phyloP scores from a whole-genome alignment of 2,113 vertebrate species.

The Bagarius yarrelli region DNA sequence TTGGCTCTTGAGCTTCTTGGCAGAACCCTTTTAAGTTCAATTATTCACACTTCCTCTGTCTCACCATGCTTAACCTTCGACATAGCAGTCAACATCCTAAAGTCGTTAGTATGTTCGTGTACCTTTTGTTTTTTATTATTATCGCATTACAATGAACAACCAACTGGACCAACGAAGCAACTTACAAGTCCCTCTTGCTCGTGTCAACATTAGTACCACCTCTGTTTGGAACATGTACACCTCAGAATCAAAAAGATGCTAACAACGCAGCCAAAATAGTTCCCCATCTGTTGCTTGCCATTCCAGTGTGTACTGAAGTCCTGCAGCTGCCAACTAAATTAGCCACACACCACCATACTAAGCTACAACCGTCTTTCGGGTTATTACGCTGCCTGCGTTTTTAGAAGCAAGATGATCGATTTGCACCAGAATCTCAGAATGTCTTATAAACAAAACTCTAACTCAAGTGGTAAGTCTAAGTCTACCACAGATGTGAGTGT shows the following conservation, averaged over 20 bases:
- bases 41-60: slow-evolving; percentile 42
- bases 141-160: not conserved
- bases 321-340: slow-evolving; percentile 65
- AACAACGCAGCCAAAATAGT: slow-evolving; percentile 69
- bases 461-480: not conserved
- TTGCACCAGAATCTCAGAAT: not conserved
- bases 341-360: slow-evolving; percentile 53
- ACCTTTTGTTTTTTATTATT: not conserved
- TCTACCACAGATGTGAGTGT: not conserved
- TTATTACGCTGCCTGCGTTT: not conserved
- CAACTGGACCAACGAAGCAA: too few relatives aligned
- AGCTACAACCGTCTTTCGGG: slow-evolving; percentile 54
- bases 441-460: not conserved
- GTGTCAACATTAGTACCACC: slow-evolving; percentile 19
- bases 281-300: slow-evolving; percentile 68
- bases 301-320: slow-evolving; percentile 35
- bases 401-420: not conserved
- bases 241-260: slow-evolving; percentile 61
- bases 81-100: slow-evolving; percentile 28
- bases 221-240: slow-evolving; percentile 36
- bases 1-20: slow-evolving; percentile 20
- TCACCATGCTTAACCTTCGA: slow-evolving; percentile 45
- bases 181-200: not conserved
- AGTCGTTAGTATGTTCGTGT: slow-evolving; percentile 27
- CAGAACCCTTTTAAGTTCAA: slow-evolving; percentile 39